Conservation (phyloP, 2,888 invertebrate species). For the Pachycephus smyrnensis region DNA sequence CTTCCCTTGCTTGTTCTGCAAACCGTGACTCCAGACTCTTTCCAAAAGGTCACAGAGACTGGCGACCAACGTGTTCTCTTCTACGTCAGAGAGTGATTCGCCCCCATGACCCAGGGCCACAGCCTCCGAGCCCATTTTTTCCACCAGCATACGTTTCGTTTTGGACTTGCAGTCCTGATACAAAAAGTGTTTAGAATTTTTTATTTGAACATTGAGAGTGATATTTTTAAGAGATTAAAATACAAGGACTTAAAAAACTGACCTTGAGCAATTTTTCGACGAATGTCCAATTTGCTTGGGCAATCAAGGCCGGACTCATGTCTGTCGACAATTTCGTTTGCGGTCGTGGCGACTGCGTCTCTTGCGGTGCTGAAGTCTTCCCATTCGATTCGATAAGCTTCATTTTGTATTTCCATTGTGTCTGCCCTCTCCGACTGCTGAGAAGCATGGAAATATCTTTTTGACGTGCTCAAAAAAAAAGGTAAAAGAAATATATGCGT, state of each 20-base stretch:
- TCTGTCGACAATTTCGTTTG: constrained; percentile 73
- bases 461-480: neutral
- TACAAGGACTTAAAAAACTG: constrained; percentile 36
- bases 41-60: constrained; percentile 97
- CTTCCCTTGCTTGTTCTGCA: constrained; percentile 96
- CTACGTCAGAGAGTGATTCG: constrained; percentile 81
- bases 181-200: constrained; percentile 5
- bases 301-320: constrained; percentile 88
- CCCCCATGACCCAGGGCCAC: constrained; percentile 91
- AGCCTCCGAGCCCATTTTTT: constrained; percentile 98
- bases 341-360: constrained; percentile 63
- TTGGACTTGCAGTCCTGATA: constrained; percentile 86
- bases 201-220: constrained; percentile 11
- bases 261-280: constrained; percentile 97
- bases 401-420: constrained; percentile 66
- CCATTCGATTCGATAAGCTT: constrained; percentile 62
- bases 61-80: constrained; percentile 98
- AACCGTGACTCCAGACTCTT: constrained; percentile 97
- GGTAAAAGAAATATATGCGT: neutral
- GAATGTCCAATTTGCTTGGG: constrained; percentile 97
- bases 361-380: constrained; percentile 56
- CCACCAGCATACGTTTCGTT: constrained; percentile 98
- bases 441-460: neutral
- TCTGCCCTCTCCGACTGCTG: constrained; percentile 63
- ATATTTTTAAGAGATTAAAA: constrained; percentile 10